phyloP scores from a whole-genome alignment of 2,113 vertebrate species.

The Zonotrichia leucophrys region DNA sequence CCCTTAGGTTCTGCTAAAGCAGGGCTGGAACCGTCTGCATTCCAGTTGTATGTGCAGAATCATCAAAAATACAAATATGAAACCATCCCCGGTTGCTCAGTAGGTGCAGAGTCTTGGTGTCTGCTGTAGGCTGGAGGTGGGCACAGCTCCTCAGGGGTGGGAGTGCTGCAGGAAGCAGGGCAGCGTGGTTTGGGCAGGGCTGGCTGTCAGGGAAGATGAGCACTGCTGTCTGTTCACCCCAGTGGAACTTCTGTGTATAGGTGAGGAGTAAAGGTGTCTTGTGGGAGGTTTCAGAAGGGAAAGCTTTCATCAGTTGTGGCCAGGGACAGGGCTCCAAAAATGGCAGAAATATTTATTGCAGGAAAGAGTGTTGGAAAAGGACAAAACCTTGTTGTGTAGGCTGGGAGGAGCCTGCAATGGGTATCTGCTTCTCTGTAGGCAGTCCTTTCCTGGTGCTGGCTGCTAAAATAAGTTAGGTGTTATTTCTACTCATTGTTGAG shows the following conservation, averaged over 20 bases:
- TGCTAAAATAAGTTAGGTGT: neutral
- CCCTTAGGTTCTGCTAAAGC: neutral
- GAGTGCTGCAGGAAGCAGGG: neutral
- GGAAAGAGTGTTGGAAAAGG: neutral
- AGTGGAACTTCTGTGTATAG: neutral
- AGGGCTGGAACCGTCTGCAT: neutral
- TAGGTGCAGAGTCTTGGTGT: neutral
- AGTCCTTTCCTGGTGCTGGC: neutral
- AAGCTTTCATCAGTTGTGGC: neutral
- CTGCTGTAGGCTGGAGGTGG: neutral
- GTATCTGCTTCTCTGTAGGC: fast-evolving
- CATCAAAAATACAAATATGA: neutral
- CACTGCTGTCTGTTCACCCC: neutral
- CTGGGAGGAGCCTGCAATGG: neutral
- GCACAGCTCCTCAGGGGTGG: neutral
- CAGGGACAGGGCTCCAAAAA: neutral
- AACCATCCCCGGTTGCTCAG: neutral
- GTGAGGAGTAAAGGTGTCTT: neutral
- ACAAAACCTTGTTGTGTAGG: neutral
- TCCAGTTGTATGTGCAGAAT: neutral
- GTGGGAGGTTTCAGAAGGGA: neutral
- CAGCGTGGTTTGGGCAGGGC: neutral
- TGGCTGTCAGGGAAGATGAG: neutral
- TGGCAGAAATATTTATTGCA: neutral
- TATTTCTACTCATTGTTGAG: neutral